phyloP scores from a whole-genome alignment of 92 coral and sea anemone species.

The Phenganax stokvisi region DNA sequence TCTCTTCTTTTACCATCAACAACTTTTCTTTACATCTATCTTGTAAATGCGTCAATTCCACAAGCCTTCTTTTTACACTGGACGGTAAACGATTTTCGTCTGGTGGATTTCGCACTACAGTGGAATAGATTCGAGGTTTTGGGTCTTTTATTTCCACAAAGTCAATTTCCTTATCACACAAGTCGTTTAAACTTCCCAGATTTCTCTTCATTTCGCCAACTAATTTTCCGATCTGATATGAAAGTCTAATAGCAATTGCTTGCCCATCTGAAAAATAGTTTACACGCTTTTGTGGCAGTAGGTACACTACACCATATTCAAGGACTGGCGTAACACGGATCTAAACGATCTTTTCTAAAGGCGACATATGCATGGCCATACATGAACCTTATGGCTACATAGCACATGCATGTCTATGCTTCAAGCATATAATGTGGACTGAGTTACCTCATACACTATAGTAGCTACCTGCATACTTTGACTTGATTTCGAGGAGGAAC shows the following conservation, averaged over 20 bases:
- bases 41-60: constrained; percentile 38
- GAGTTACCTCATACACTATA: not conserved
- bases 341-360: not conserved
- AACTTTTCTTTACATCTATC: constrained; percentile 53
- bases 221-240: constrained; percentile 47
- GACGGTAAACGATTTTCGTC: constrained; percentile 13
- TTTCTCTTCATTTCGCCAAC: constrained; percentile 43
- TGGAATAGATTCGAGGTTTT: constrained; percentile 27
- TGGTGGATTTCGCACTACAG: not conserved
- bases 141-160: constrained; percentile 50
- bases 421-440: too few species aligned
- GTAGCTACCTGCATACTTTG: constrained; percentile 48
- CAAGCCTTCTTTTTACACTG: constrained; percentile 44
- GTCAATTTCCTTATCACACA: not conserved
- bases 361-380: not conserved
- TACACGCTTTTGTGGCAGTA: too few species aligned
- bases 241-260: constrained; percentile 49
- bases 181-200: constrained; percentile 34
- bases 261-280: constrained; percentile 41
- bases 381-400: not conserved
- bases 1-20: constrained; percentile 44
- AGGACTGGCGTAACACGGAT: not conserved
- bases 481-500: constrained; percentile 37
- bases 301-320: not conserved
- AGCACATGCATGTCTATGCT: too few species aligned